A percentile compares a stretch with the other conserved stretches of the same genome.
Conservation (phyloP, 2,888 invertebrate species). For the Plagodis pulveraria region DNA sequence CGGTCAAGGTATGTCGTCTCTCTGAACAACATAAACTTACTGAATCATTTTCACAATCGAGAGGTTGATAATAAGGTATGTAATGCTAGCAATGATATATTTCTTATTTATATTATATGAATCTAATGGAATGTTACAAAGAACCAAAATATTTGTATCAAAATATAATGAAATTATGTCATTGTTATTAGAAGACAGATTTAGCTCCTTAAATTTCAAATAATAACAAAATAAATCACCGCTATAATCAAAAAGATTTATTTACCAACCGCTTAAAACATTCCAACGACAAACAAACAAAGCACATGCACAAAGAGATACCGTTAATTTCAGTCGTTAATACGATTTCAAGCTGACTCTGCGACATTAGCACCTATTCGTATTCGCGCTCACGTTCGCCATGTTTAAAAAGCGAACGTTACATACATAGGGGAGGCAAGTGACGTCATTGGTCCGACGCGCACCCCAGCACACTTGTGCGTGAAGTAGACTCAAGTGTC, state of each 20-base stretch:
- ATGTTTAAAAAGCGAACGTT: slow-evolving; percentile 52
- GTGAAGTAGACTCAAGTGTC: slow-evolving; percentile 32
- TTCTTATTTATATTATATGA: too few species aligned
- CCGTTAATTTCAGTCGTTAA: slow-evolving; percentile 23
- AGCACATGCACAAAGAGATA: slow-evolving; percentile 24
- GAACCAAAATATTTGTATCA: too few species aligned
- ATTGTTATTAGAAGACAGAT: too few species aligned
- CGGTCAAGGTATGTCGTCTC: too few species aligned
- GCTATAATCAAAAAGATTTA: slow-evolving; percentile 16
- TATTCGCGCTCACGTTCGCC: slow-evolving; percentile 54
- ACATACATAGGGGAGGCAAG: slow-evolving; percentile 52
- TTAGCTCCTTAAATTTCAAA: too few species aligned
- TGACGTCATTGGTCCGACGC: slow-evolving; percentile 78
- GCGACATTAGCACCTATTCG: slow-evolving; percentile 48
- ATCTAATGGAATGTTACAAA: too few species aligned
- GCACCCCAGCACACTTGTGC: slow-evolving; percentile 55
- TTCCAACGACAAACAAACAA: slow-evolving; percentile 16
- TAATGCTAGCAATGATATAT: too few species aligned
- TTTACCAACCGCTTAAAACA: slow-evolving; percentile 22
- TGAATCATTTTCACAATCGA: too few species aligned
- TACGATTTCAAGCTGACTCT: slow-evolving; percentile 40
- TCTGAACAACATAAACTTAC: too few species aligned
- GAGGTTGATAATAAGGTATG: too few species aligned
- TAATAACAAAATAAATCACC: background rate
- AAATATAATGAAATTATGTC: too few species aligned